Evolutionary conservation across 2,888 invertebrate species (phyloP).

Genomic region (Oscheius onirici): DNA sequence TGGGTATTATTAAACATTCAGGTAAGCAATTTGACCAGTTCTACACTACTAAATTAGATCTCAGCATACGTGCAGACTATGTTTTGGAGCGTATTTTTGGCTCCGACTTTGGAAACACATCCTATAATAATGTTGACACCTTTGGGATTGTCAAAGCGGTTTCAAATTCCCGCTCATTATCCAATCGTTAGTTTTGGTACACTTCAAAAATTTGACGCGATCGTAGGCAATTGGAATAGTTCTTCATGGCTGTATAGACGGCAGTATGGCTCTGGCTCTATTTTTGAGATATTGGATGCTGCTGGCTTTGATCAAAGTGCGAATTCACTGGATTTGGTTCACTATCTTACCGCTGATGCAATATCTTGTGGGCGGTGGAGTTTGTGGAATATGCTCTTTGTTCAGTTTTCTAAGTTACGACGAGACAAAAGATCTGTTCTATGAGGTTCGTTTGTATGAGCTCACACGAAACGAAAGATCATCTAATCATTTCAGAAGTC

Average conservation of each 20-base stretch:
- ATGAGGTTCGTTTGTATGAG: too few relatives aligned
- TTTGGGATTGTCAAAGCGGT: neutral
- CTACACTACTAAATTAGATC: neutral
- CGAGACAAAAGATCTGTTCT: neutral
- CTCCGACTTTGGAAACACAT: neutral
- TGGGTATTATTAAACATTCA: too few relatives aligned
- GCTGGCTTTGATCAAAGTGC: neutral
- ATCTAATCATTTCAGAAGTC: neutral
- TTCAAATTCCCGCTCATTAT: neutral
- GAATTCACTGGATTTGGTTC: neutral
- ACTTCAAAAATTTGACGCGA: neutral
- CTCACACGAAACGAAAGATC: too few relatives aligned
- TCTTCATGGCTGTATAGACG: neutral
- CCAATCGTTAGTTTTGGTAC: neutral
- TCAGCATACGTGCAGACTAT: neutral
- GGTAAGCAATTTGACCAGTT: too few relatives aligned
- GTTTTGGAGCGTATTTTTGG: conserved; percentile 3
- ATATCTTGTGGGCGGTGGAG: neutral
- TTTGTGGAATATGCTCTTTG: neutral
- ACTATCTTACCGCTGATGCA: neutral
- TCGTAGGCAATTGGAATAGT: neutral
- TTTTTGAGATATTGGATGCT: conserved; percentile 6
- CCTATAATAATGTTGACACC: neutral
- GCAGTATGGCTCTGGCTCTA: neutral
- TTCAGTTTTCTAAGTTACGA: neutral